These are phyloP conservation scores for Parotia lawesii DNA, from an alignment of 2,113 vertebrate species.

Conservation along the genomic window DNA sequence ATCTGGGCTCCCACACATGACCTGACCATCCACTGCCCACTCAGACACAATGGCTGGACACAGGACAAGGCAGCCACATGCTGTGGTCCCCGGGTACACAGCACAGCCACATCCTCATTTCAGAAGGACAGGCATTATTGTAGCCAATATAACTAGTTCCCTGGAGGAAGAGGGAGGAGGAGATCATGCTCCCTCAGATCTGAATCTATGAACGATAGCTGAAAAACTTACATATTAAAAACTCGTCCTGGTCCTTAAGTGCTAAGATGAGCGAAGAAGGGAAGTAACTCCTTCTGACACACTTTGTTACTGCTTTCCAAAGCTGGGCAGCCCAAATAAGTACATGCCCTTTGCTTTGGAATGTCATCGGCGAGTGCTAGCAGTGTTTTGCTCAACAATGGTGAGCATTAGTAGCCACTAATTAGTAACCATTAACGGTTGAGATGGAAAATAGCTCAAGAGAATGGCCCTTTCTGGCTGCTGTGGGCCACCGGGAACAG, in stretches of 20 bases:
- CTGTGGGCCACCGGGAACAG: not conserved
- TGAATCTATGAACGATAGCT: not conserved
- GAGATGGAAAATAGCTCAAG: not conserved
- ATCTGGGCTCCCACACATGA: not conserved
- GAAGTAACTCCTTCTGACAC: not conserved
- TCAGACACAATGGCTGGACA: not conserved
- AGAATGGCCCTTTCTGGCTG: not conserved
- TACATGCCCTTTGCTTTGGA: not conserved
- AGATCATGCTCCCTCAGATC: not conserved
- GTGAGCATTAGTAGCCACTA: not conserved
- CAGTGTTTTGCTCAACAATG: not conserved
- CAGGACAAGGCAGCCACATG: not conserved
- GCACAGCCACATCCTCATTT: not conserved
- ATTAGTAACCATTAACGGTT: rapidly evolving
- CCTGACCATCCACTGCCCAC: not conserved
- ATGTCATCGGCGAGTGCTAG: not conserved
- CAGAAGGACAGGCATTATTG: not conserved
- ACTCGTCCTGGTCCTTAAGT: not conserved
- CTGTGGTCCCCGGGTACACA: not conserved
- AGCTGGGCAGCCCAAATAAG: not conserved
- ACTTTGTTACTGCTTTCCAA: not conserved
- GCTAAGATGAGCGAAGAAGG: not conserved
- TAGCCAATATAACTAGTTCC: not conserved
- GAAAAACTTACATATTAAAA: not conserved
- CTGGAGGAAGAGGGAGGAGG: not conserved